Conservation (phyloP, 2,797 vertebrate species). For the Sandelia bainsii region DNA sequence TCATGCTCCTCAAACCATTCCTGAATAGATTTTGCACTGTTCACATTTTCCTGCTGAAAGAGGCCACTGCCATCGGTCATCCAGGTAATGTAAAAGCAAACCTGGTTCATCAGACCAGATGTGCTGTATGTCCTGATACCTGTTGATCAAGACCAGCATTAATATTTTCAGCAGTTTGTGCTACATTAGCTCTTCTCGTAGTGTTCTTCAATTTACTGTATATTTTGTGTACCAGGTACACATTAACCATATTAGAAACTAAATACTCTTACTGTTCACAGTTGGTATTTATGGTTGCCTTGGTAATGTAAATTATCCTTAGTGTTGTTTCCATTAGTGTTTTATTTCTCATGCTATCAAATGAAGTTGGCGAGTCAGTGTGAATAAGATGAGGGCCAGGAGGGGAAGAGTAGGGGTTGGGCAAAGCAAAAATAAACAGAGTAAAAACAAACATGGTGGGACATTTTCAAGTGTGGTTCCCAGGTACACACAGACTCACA, state of each 20-base stretch:
- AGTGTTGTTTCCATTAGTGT: constrained; percentile 37
- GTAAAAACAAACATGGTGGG: constrained; percentile 74
- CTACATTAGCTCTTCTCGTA: too few relatives aligned
- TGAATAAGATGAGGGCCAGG: constrained; percentile 42
- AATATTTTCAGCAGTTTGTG: too few relatives aligned
- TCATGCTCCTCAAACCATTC: too few relatives aligned
- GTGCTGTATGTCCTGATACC: too few relatives aligned
- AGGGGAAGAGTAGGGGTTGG: constrained; percentile 48
- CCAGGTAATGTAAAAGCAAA: too few relatives aligned
- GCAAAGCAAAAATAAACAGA: constrained; percentile 74
- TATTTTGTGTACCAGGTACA: too few relatives aligned
- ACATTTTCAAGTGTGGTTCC: constrained; percentile 65
- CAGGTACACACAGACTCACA: constrained; percentile 58
- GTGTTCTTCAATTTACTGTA: too few relatives aligned
- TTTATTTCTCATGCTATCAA: constrained; percentile 51
- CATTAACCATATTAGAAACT: background rate
- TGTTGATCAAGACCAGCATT: too few relatives aligned
- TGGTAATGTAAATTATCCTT: constrained; percentile 21
- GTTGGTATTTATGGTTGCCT: constrained; percentile 3
- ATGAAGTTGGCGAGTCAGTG: constrained; percentile 24
- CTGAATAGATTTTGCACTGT: too few relatives aligned
- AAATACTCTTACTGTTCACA: background rate
- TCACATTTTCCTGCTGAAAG: too few relatives aligned
- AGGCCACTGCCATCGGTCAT: too few relatives aligned
- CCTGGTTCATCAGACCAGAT: too few relatives aligned